These are phyloP conservation scores for Lophotis ruficrista DNA, from an alignment of 2,113 vertebrate species.

Conservation along the genomic window DNA sequence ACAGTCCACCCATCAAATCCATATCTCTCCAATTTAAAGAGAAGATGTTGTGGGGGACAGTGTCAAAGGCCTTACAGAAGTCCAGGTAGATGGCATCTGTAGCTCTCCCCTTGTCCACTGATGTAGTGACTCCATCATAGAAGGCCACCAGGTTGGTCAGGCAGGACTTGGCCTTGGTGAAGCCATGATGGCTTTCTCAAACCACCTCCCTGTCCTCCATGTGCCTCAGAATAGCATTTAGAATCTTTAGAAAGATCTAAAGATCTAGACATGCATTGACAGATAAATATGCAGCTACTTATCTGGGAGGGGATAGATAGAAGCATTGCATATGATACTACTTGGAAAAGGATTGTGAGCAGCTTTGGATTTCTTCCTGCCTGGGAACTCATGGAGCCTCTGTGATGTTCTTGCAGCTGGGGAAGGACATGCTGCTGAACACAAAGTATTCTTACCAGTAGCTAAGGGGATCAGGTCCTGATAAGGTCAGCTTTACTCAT, in stretches of 20 bases:
- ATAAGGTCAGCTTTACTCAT: background rate
- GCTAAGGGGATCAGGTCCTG: background rate
- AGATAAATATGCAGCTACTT: background rate
- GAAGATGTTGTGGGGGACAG: no score
- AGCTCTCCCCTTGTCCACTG: no score
- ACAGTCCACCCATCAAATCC: no score
- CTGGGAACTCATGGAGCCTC: background rate
- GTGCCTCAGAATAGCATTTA: no score
- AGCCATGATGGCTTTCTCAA: no score
- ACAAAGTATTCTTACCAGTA: background rate
- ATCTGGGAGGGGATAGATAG: background rate
- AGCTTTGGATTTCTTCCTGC: background rate
- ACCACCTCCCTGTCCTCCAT: no score
- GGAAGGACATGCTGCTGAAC: background rate
- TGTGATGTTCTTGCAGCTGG: background rate
- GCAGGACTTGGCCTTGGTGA: no score
- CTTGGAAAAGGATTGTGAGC: background rate
- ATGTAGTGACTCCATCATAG: no score
- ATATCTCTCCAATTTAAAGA: no score
- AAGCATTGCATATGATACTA: background rate
- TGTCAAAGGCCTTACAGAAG: no score
- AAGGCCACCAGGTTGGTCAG: no score
- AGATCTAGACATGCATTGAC: background rate
- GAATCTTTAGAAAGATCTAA: background rate
- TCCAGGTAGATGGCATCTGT: no score